Base-by-base conservation (phyloP, 2,888 invertebrate genomes). In the Lymantria dispar region DNA sequence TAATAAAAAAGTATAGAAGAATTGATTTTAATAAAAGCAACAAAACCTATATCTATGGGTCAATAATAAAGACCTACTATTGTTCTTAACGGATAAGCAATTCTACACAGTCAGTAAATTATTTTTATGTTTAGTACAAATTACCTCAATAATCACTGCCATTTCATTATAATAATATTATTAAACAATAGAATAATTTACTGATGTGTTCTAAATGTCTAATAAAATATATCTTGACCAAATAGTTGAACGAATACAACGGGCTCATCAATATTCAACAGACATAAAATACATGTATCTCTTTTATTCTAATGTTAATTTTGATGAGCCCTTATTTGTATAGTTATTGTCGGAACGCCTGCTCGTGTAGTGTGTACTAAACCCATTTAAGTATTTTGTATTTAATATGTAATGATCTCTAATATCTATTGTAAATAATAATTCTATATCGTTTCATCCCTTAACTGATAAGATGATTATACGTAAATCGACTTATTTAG, bases 371-470 rank as follows among this genome's bases (percentile, higher is more conserved):
- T 54, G 50, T 52, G 52, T 60, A 54, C 49, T 60, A 60, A 58
- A 22, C 22, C 22, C 22, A 22, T 22, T 22, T 22, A 55, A 59
- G 56, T 60, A 63, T 66, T 56, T 67, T 60, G 56, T 64, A 64
- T 62, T 67, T 64, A 64, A 55, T 62, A 47, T 33, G 10, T 59
- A 62, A 59, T 64, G 66, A 67, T 67, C 66, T 67, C 66, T 66
- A 58, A 69, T 56, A 52, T 62, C 62, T 64, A 56, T 64, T 70
- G 69, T 70, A 70, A 68, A 70, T 70, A 70, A 43, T 60, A 54
- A 56, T 59, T 58, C 56, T 60, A 48, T 54, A 61, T 62, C 45
- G 56, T 66, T 64, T 70, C 62, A 58, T 58, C 56, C 68, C 56
- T 66, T 58, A 64, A 50, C 33, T 49, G 56, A 54, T 60, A 58